Evolutionary conservation across 2,113 vertebrate genomes (phyloP), one percentile per base, ranked within the genome.

Genomic region (Pygathrix nemaeus): DNA sequence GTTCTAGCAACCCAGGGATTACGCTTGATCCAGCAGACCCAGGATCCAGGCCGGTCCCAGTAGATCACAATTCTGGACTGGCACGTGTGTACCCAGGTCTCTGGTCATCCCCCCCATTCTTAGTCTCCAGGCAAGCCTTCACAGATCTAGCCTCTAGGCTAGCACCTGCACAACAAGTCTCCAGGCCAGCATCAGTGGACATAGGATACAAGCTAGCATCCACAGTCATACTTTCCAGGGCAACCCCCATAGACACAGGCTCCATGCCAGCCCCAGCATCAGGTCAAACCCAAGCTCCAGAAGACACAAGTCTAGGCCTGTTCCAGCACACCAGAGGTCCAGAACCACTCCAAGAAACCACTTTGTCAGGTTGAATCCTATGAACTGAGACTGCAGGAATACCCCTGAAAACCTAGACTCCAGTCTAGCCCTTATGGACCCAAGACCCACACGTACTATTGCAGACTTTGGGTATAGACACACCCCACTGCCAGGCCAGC

Each of bases 41-140:
- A 90, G 21, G 9, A 50, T 64, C 43, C n/a, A 90, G 4, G 13
- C 40, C 21, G 20, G 17, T 27, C 11, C 14, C 43, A 75, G 38
- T 14, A 75, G 72, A 43, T 21, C 12, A 6, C 72, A 27, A 43
- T 6, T 5, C 11, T 43, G 12, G 21, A 75, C 23, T 75, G 23
- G 72, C 12, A 7, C 2, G 1, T 43, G 38, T 75, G 21, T 75
- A 43, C 32, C 32, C 23, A 50, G 57, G 21, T 23, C 23, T 8
- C 8, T 6, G 0, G 8, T 3, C 12, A 64, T 27, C 23, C 12
- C 23, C 43, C 14, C 9, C 2, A n/a, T 2, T 35, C 40, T 78
- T 5, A 73, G 8, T 18, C 32, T 30, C 11, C 30, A 68, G 83
- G 20, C 32, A 32, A 68, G 12, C 6, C 6, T 43, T 68, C 30